A percentile compares a stretch with the other conserved stretches of the same genome.
Evolutionary conservation across 2,797 vertebrate species (phyloP).

Genomic region (Chaenodraco wilsoni): DNA sequence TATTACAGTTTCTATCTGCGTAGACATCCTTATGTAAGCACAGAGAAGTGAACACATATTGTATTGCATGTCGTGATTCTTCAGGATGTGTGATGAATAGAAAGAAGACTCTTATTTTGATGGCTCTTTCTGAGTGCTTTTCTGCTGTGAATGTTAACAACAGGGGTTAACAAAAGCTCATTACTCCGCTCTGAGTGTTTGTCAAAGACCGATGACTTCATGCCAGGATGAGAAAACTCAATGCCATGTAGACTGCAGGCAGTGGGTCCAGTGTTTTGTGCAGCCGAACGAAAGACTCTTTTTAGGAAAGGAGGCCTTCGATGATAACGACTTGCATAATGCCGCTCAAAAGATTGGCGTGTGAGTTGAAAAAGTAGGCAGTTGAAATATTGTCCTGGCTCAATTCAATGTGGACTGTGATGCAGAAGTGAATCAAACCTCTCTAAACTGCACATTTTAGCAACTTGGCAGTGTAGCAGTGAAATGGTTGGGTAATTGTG

Average conservation of each 20-base stretch:
- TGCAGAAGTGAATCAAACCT: slow-evolving; percentile 47
- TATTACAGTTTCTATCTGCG: slow-evolving; percentile 20
- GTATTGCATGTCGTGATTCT: slow-evolving; percentile 32
- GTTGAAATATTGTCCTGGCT: slow-evolving; percentile 32
- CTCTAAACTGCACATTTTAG: slow-evolving; percentile 25
- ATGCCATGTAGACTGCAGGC: slow-evolving; percentile 65
- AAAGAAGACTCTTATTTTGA: slow-evolving; percentile 37
- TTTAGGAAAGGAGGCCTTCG: slow-evolving; percentile 60
- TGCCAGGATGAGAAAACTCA: slow-evolving; percentile 71
- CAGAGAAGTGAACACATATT: slow-evolving; percentile 28
- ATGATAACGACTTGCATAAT: slow-evolving; percentile 65
- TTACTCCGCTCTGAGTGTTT: slow-evolving; percentile 43
- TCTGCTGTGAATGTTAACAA: slow-evolving; percentile 50
- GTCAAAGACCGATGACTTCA: slow-evolving; percentile 68
- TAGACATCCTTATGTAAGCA: slow-evolving; percentile 64
- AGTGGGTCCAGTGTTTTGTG: slow-evolving; percentile 25
- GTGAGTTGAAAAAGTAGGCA: slow-evolving; percentile 38
- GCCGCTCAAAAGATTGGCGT: slow-evolving; percentile 51
- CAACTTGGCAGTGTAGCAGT: slow-evolving; percentile 3
- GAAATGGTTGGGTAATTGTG: slow-evolving; percentile 1
- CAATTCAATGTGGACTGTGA: slow-evolving; percentile 51
- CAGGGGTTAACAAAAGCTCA: slow-evolving; percentile 61
- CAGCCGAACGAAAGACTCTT: slow-evolving; percentile 53
- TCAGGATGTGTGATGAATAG: slow-evolving; percentile 53
- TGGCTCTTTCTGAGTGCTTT: slow-evolving; percentile 57